These are phyloP conservation scores for Diplodus sargus DNA, from an alignment of 2,797 vertebrate species.

Conservation along the genomic window DNA sequence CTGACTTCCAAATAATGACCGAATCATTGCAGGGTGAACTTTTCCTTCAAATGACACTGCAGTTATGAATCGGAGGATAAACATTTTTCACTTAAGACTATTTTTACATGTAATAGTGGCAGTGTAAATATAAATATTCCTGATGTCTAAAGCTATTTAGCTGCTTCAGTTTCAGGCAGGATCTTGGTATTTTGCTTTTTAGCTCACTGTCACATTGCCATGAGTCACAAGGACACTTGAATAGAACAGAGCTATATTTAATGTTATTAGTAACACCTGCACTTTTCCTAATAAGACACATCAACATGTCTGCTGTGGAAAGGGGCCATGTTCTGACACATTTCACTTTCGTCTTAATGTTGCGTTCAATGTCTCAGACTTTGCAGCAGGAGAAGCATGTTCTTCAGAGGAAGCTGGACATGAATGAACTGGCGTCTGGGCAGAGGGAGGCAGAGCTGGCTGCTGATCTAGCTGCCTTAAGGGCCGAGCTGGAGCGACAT, in stretches of 20 bases:
- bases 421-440: conserved; percentile 76
- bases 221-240: neutral
- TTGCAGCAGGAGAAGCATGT: conserved; percentile 85
- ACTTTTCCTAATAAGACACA: no score
- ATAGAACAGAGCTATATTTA: neutral
- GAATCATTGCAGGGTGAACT: no score
- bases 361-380: conserved; percentile 65
- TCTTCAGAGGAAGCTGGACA: conserved; percentile 82
- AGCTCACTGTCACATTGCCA: neutral
- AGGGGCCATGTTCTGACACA: neutral
- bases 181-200: neutral
- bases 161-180: neutral
- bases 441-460: conserved; percentile 83
- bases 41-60: neutral
- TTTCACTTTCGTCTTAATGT: conserved; percentile 1
- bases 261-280: neutral
- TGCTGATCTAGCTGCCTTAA: conserved; percentile 73
- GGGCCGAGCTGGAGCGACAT: conserved; percentile 77
- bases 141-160: neutral
- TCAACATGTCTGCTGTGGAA: neutral
- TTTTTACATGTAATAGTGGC: neutral
- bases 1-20: no score
- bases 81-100: neutral
- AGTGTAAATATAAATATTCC: neutral
- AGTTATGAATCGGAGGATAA: neutral